Evolutionary conservation across 1,140 invertebrate species (phyloP), one percentile per base, ranked within the genome.

Genomic region (Heliconius hewitsoni): DNA sequence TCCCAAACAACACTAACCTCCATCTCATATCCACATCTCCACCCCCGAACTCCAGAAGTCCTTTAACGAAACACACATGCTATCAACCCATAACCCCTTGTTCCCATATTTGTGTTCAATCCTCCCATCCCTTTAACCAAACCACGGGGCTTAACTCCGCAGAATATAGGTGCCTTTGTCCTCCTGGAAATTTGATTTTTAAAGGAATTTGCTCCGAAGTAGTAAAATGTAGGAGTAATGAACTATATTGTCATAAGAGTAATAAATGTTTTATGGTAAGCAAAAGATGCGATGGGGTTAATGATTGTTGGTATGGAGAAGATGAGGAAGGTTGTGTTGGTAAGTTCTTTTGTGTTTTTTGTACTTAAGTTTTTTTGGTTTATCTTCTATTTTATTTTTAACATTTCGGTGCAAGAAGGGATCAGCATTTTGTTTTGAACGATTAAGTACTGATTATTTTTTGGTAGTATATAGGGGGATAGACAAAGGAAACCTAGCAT

Each of bases 11-110:
- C 66, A 90, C 87, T 0, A 82, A 89, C 11, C 85, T 93, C 1
- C 86, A 92, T 73, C 73, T 92, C 9, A 82, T 88, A 81, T 82
- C 87, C 3, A 91, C 91, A 0, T 85, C 80, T 4, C 57, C 84
- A 1, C 79, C 82, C 0, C 79, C 77, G 0, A 78, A 76, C 2
- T 30, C 72, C 0, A 76, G 80, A 0, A 81, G 90, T 5, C 96
- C 97, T 88, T 94, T 95, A 0, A 97, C 97, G 86, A 94, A 94
- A 52, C 87, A 93, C 73, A 86, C 85, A 13, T 93, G 91, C 57
- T 55, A 90, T 23, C 97, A 97, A 84, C 96, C 97, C 34, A 96
- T 96, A 18, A 96, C 97, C 23, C 96, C 96, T 16, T 98, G 97
- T 86, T 96, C 96, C 19, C 96, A 98, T 87, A 88, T 97, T 16